Percentiles rank a stretch among this genome's conserved stretches.
Conservation (phyloP, 2,888 invertebrate species). For the Amitus sp. region DNA sequence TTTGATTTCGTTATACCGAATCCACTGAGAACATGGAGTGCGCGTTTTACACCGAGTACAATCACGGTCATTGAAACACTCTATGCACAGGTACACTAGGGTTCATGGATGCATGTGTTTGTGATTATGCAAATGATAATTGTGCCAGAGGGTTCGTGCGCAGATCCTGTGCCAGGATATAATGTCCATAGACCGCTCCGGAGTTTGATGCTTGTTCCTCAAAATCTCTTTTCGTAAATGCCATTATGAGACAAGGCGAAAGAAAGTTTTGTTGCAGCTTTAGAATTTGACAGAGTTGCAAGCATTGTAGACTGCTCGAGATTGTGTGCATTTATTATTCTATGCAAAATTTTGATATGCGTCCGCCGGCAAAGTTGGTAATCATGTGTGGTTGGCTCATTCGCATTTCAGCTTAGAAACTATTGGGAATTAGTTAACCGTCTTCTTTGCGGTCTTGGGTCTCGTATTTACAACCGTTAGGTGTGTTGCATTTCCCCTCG, state of each 20-base stretch:
- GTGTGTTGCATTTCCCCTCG: not conserved
- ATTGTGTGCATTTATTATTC: constrained; percentile 27
- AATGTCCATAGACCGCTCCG: not conserved
- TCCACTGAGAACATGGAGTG: not conserved
- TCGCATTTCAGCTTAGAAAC: no score
- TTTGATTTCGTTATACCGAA: not conserved
- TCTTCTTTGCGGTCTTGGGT: no score
- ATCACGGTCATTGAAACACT: not conserved
- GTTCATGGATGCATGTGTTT: constrained; percentile 14
- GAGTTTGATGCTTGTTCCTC: not conserved
- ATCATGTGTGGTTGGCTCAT: not conserved
- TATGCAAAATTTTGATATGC: constrained; percentile 9
- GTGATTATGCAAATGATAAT: constrained; percentile 24
- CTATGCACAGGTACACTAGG: constrained; percentile 20
- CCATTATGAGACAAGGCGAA: not conserved
- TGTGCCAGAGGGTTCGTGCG: constrained; percentile 16
- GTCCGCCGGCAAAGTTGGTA: not conserved
- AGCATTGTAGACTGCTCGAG: constrained; percentile 19
- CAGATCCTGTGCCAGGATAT: not conserved
- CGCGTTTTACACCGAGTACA: not conserved
- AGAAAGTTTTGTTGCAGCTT: not conserved
- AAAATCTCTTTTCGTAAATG: not conserved
- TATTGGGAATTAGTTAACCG: no score
- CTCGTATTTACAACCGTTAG: constrained; percentile 2
- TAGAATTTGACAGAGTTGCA: constrained; percentile 21